Conservation (phyloP, 2,113 vertebrate genomes). For the Gnathonemus longibarbis region DNA sequence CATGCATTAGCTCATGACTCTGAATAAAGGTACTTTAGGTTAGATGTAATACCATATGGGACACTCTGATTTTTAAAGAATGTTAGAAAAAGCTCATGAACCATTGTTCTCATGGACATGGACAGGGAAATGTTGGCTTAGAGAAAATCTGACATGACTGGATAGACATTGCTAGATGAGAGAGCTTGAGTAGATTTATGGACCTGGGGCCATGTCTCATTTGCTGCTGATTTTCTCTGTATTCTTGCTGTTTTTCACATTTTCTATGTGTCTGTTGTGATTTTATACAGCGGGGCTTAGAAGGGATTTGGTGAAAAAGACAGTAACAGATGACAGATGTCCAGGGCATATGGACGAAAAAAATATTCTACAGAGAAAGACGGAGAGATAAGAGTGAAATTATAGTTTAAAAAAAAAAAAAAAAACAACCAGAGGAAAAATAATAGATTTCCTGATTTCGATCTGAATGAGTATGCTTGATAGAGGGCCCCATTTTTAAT, state of each 20-base stretch:
- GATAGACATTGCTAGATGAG: not conserved
- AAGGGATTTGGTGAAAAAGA: not conserved
- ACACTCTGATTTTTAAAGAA: not conserved
- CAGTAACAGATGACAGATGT: conserved; percentile 3
- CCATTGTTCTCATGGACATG: not conserved
- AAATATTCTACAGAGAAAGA: not conserved
- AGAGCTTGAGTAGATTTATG: not conserved
- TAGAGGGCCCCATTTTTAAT: conserved; percentile 5
- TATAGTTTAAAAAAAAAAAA: not conserved
- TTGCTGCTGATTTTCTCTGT: not conserved
- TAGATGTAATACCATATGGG: not conserved
- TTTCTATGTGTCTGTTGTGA: not conserved
- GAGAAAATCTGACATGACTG: not conserved
- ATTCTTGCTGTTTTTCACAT: not conserved
- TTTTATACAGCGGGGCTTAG: not conserved
- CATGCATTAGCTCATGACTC: not conserved
- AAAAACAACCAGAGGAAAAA: not conserved
- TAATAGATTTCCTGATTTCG: not conserved
- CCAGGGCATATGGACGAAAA: not conserved
- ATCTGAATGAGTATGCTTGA: not conserved
- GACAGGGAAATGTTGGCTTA: not conserved
- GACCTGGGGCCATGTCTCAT: not conserved
- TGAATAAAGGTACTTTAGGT: not conserved
- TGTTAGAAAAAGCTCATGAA: not conserved
- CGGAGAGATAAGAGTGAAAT: not conserved